Percentiles rank a stretch among this genome's conserved stretches.
Conservation (phyloP, 2,888 invertebrate genomes). For the Drosophila limbata region DNA sequence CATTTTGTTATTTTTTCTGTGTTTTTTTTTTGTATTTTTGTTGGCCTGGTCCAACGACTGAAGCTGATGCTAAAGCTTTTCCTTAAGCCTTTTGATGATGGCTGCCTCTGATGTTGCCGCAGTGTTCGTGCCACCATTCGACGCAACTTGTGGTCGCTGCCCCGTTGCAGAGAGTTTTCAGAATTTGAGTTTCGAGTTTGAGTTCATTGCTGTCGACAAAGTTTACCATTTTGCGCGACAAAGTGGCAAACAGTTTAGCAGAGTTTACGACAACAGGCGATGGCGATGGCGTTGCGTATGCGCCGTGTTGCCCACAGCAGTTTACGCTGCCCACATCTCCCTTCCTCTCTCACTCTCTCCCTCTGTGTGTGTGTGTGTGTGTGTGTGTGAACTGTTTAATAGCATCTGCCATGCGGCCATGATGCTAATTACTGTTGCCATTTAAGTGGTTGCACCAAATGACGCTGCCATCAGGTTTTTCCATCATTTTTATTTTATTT, state of each 20-base stretch:
- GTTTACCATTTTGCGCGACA: slow-evolving; percentile 81
- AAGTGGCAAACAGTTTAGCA: slow-evolving; percentile 81
- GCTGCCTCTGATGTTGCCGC: slow-evolving; percentile 55
- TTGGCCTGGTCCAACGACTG: slow-evolving; percentile 50
- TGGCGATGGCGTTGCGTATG: slow-evolving; percentile 62
- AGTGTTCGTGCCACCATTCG: slow-evolving; percentile 24
- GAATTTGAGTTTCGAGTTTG: slow-evolving; percentile 58
- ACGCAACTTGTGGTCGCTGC: slow-evolving; percentile 19
- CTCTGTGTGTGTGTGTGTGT: not conserved
- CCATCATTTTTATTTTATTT: slow-evolving; percentile 21
- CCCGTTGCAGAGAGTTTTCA: slow-evolving; percentile 38
- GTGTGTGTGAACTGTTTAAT: slow-evolving; percentile 68
- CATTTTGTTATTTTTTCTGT: slow-evolving; percentile 39
- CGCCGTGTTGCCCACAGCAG: slow-evolving; percentile 64
- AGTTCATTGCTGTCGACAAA: slow-evolving; percentile 77
- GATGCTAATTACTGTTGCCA: slow-evolving; percentile 79
- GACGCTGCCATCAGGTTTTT: slow-evolving; percentile 52
- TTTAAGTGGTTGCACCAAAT: slow-evolving; percentile 79
- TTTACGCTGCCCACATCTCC: slow-evolving; percentile 27
- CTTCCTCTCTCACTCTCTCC: not conserved
- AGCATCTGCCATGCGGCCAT: slow-evolving; percentile 79
- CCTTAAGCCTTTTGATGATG: slow-evolving; percentile 81
- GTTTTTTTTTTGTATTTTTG: slow-evolving; percentile 39
- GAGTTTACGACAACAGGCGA: slow-evolving; percentile 77
- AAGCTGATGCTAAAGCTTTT: slow-evolving; percentile 53